Base-by-base conservation (phyloP, 2,888 invertebrate genomes). In the Napeogenes inachia region DNA sequence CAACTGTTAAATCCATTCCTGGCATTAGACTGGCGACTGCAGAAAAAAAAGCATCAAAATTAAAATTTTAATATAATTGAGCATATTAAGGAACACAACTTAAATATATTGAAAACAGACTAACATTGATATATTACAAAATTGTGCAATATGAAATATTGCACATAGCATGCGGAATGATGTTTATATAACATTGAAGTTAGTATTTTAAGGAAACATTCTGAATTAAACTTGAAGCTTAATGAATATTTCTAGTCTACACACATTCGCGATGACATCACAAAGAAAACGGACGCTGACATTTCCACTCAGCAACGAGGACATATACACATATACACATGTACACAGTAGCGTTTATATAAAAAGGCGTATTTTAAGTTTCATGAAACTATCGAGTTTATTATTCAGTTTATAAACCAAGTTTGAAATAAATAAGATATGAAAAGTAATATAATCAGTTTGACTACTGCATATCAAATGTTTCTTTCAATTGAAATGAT, bases 1-100 rank as follows among this genome's bases (percentile, higher is more conserved):
- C 91, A 71, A 93, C 92, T 65, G 93, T 92, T 73, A 94, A 85
- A 75, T 93, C 93, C 81, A 92, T 87, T 63, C 91, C 90, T 46
- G 91, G 89, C 87, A 91, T 90, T 78, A 91, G 75, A 77, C 85
- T 87, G 77, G 89, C 88, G 78, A 90, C 90, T 90, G 89, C 79
- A 62, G 74, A 70, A 71, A 75, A 73, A 35, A 42, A 6, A 42
- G 38, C 38, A 42, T 10, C 3, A 10, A 42, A 42, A 42, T 42
- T 10, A 42, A 10, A 42, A 42, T 3, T 6, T 6, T 10, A 42
- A 8, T 42, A 10, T 10, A 42, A 42, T 42, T 6, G 10, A 3
- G 10, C 10, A 10, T 42, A 10, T 42, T 42, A 42, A 42, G 42
- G 10, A 42, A 42, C 8, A 42, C 42, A 10, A 10, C 8, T 42